phyloP scores from a whole-genome alignment of 1,140 invertebrate species.

The Ylistrum balloti region DNA sequence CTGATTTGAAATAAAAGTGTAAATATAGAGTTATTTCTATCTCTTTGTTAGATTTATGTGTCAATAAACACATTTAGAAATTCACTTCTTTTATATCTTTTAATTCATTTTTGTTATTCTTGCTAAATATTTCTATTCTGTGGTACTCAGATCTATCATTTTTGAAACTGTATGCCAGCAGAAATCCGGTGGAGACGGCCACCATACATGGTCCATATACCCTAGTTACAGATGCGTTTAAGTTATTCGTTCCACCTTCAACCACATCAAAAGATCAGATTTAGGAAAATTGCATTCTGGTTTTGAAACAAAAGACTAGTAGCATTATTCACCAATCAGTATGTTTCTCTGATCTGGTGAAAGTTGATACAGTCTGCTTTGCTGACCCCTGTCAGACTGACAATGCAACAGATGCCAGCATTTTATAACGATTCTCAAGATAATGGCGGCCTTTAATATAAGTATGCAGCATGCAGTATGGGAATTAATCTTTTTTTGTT shows the following conservation, averaged over 20 bases:
- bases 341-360: slow-evolving; percentile 24
- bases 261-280: slow-evolving; percentile 1
- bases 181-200: background rate
- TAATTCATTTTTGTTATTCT: background rate
- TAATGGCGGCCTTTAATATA: slow-evolving; percentile 16
- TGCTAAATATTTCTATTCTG: background rate
- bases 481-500: slow-evolving; percentile 24
- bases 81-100: background rate
- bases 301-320: slow-evolving; percentile 38
- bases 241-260: background rate
- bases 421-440: slow-evolving; percentile 35
- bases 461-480: slow-evolving; percentile 32
- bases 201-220: background rate
- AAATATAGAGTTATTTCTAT: slow-evolving; percentile 14
- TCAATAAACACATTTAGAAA: slow-evolving; percentile 19
- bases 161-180: background rate
- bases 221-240: background rate
- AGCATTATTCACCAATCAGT: background rate
- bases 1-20: slow-evolving; percentile 16
- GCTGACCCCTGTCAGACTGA: slow-evolving; percentile 25
- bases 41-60: background rate
- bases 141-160: background rate
- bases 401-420: slow-evolving; percentile 4
- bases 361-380: slow-evolving; percentile 32
- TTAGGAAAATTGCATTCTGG: slow-evolving; percentile 31